phyloP scores from a whole-genome alignment of 2,113 vertebrate species.

The Antechinus stuartii region DNA sequence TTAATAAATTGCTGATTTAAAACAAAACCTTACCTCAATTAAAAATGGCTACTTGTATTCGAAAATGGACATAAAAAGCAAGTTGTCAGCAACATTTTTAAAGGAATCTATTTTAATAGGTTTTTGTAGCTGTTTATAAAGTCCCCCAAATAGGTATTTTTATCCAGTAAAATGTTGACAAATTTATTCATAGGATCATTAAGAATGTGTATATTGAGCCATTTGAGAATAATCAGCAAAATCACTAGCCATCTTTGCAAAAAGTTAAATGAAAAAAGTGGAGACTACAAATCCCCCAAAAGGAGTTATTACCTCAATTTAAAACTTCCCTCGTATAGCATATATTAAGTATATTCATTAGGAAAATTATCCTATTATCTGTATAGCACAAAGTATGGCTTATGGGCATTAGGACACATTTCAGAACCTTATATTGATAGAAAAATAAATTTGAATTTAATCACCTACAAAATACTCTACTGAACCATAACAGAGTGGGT shows the following conservation, averaged over 20 bases:
- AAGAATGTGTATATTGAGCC: constrained; percentile 62
- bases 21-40: constrained; percentile 31
- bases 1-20: constrained; percentile 40
- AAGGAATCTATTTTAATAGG: constrained; percentile 48
- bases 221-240: constrained; percentile 66
- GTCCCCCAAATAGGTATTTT: constrained; percentile 34
- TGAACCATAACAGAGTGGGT: constrained; percentile 25
- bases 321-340: constrained; percentile 49
- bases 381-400: constrained; percentile 57
- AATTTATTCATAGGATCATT: constrained; percentile 53
- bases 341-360: constrained; percentile 67
- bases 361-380: constrained; percentile 69
- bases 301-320: constrained; percentile 67
- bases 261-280: constrained; percentile 57
- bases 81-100: constrained; percentile 50
- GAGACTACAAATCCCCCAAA: constrained; percentile 62
- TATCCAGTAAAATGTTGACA: constrained; percentile 61
- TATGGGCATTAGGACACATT: constrained; percentile 62
- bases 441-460: constrained; percentile 69
- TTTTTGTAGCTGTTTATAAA: constrained; percentile 20
- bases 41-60: constrained; percentile 22
- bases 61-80: constrained; percentile 51
- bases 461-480: constrained; percentile 48
- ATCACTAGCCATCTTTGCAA: constrained; percentile 60
- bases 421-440: constrained; percentile 54